These are phyloP conservation scores for Trichogramma pretiosum DNA, from an alignment of 1,140 invertebrate species.

Conservation along the genomic window DNA sequence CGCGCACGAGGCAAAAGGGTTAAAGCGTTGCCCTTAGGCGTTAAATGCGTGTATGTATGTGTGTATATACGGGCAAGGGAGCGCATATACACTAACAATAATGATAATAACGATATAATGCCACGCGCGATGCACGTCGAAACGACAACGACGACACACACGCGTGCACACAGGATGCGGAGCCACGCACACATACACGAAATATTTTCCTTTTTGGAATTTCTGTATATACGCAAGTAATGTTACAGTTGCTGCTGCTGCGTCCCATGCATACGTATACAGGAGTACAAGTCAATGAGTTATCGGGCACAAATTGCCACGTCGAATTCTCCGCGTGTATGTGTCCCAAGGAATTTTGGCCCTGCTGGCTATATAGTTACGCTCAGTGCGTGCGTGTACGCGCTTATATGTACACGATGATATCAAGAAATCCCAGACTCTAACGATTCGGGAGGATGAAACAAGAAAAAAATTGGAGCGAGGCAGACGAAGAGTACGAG, in stretches of 20 bases:
- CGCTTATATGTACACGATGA: too few relatives aligned
- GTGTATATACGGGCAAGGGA: not conserved
- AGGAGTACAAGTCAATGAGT: slow-evolving; percentile 3
- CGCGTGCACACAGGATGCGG: not conserved
- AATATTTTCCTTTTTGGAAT: slow-evolving; percentile 17
- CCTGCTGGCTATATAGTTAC: too few relatives aligned
- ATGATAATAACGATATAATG: too few relatives aligned
- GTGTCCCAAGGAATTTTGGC: too few relatives aligned
- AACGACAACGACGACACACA: slow-evolving; percentile 6
- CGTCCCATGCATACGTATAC: not conserved
- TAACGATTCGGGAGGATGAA: too few relatives aligned
- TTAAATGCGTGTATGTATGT: slow-evolving; percentile 9
- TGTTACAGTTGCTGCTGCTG: too few relatives aligned
- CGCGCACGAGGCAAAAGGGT: slow-evolving; percentile 20
- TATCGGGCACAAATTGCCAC: slow-evolving; percentile 14
- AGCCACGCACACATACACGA: not conserved
- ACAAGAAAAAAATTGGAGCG: too few relatives aligned
- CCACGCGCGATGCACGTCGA: too few relatives aligned
- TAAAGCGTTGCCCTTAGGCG: slow-evolving; percentile 18
- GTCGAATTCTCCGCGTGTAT: slow-evolving; percentile 8
- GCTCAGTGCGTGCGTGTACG: too few relatives aligned
- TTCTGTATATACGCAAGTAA: too few relatives aligned
- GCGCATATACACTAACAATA: not conserved
- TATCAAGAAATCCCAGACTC: too few relatives aligned
- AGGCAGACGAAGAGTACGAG: too few relatives aligned